Conservation (phyloP, 2,888 invertebrate genomes). For the Empis livida region DNA sequence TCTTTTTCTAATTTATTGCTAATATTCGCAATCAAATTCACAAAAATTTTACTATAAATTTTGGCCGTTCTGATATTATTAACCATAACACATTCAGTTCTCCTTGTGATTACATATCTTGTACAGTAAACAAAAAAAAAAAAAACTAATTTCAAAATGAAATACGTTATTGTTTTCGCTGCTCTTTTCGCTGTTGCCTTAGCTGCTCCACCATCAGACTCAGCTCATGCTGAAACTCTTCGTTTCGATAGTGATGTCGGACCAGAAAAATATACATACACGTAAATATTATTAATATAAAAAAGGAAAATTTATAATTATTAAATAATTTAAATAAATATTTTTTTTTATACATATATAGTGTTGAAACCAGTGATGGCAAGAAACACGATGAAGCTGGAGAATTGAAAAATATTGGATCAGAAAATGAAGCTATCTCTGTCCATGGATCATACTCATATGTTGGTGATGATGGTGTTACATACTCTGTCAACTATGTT, state of each 20-base stretch:
- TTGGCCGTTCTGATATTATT: slow-evolving; percentile 1
- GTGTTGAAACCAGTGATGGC: slow-evolving; percentile 42
- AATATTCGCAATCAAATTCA: no score
- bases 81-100: slow-evolving; percentile 5
- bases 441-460: slow-evolving; percentile 38
- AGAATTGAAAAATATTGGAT: slow-evolving; percentile 38
- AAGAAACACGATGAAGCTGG: slow-evolving; percentile 37
- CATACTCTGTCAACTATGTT: slow-evolving; percentile 39
- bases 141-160: slow-evolving; percentile 21
- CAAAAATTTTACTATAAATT: slow-evolving; percentile 4
- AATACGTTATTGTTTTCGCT: slow-evolving; percentile 27
- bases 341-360: slow-evolving; percentile 19
- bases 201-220: slow-evolving; percentile 15
- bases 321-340: not conserved
- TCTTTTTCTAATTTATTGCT: no score
- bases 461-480: slow-evolving; percentile 41
- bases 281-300: slow-evolving; percentile 21
- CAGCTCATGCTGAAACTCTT: slow-evolving; percentile 40
- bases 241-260: slow-evolving; percentile 43
- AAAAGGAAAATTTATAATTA: not conserved
- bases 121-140: slow-evolving; percentile 3
- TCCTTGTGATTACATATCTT: slow-evolving; percentile 5
- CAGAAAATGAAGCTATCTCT: slow-evolving; percentile 33
- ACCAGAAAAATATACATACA: slow-evolving; percentile 40
- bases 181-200: slow-evolving; percentile 24